Evolutionary conservation across 2,888 invertebrate genomes (phyloP).

Genomic region (Lamproptera curius): DNA sequence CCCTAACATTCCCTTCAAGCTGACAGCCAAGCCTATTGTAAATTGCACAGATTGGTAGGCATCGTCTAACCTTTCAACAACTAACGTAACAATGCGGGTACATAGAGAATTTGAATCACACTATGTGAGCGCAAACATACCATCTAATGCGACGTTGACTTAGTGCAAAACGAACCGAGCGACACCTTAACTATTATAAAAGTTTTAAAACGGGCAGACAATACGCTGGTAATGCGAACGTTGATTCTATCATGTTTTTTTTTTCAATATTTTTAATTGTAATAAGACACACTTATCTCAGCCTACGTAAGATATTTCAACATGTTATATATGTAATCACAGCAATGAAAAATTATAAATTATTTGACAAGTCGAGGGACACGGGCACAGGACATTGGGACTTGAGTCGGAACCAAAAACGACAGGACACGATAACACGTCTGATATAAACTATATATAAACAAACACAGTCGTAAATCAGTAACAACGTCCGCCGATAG

Average conservation of each 20-base stretch:
- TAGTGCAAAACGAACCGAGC: slow-evolving; percentile 33
- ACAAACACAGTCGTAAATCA: slow-evolving; percentile 42
- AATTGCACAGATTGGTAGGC: slow-evolving; percentile 30
- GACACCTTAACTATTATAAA: slow-evolving; percentile 33
- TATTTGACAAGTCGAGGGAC: slow-evolving; percentile 51
- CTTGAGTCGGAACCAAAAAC: slow-evolving; percentile 57
- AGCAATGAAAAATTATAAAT: slow-evolving; percentile 70
- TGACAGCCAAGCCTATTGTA: slow-evolving; percentile 29
- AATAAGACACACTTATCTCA: slow-evolving; percentile 56
- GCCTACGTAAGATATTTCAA: slow-evolving; percentile 58
- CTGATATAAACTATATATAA: slow-evolving; percentile 66
- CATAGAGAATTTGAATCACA: slow-evolving; percentile 16
- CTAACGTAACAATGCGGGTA: slow-evolving; percentile 21
- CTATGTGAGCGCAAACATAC: slow-evolving; percentile 17
- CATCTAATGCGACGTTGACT: slow-evolving; percentile 30
- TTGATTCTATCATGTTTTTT: slow-evolving; percentile 33
- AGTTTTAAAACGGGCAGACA: slow-evolving; percentile 35
- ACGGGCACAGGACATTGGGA: slow-evolving; percentile 61
- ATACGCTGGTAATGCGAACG: slow-evolving; percentile 33
- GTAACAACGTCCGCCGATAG: slow-evolving; percentile 33
- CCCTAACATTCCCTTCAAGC: slow-evolving; percentile 31
- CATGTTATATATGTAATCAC: slow-evolving; percentile 73
- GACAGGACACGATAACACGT: slow-evolving; percentile 63
- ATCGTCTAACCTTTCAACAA: slow-evolving; percentile 28
- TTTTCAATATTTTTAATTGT: slow-evolving; percentile 38